phyloP scores from a whole-genome alignment of 1,140 invertebrate species.

The Bombus difficillimus region DNA sequence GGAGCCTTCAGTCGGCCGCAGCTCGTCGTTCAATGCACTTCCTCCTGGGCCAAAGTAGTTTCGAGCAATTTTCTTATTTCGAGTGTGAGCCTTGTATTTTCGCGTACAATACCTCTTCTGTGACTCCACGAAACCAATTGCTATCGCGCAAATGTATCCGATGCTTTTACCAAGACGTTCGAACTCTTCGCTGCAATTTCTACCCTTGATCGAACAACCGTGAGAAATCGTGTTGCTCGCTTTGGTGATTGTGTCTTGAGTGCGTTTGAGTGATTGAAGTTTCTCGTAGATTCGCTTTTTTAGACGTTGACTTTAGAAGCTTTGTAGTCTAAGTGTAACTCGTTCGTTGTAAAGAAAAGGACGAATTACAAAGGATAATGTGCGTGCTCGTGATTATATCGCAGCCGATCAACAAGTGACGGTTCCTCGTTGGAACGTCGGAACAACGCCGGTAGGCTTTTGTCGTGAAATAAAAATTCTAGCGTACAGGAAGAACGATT shows the following conservation, averaged over 20 bases:
- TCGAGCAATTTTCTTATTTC: slow-evolving; percentile 24
- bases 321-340: neutral
- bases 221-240: neutral
- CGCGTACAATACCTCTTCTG: neutral
- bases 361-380: neutral
- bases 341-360: neutral
- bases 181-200: neutral
- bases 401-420: slow-evolving; percentile 38
- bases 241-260: neutral
- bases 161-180: neutral
- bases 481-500: neutral
- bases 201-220: neutral
- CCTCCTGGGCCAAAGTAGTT: slow-evolving; percentile 23
- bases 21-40: slow-evolving; percentile 66
- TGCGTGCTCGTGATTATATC: slow-evolving; percentile 5
- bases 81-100: neutral
- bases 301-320: too few species aligned
- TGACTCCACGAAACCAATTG: neutral
- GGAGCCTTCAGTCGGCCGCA: slow-evolving; percentile 68
- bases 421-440: neutral
- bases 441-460: neutral
- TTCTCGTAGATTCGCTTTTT: too few species aligned
- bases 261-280: neutral
- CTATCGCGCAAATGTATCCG: neutral
- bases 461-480: slow-evolving; percentile 26